Percentiles rank a stretch among this genome's conserved stretches.
Conservation (phyloP, 1,140 invertebrate genomes). For the Trachymyrmex septentrionalis region DNA sequence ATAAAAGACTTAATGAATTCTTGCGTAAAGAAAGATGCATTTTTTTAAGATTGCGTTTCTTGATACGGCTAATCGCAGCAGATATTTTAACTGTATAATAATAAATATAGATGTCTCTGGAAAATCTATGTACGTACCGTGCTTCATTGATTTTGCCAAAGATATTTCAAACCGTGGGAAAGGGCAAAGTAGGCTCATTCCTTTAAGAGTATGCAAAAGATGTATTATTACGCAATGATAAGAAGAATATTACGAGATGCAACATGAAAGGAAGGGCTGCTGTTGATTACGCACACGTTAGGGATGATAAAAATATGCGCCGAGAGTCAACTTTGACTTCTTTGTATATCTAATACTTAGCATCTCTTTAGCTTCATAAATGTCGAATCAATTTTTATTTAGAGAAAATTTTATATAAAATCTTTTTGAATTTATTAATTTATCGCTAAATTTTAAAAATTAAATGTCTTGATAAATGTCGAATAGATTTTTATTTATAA, state of each 20-base stretch:
- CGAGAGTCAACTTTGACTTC: conserved; percentile 47
- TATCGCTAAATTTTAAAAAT: neutral
- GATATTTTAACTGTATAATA: conserved; percentile 22
- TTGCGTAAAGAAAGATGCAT: neutral
- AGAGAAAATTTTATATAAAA: neutral
- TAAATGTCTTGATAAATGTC: conserved; percentile 21
- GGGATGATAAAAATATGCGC: conserved; percentile 42
- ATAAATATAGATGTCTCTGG: conserved; percentile 9
- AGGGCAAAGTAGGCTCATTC: conserved; percentile 43
- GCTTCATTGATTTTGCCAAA: conserved; percentile 24
- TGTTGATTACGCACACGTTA: neutral
- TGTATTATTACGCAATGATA: conserved; percentile 41
- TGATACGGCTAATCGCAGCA: conserved; percentile 17
- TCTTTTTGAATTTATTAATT: neutral
- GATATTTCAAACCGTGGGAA: neutral
- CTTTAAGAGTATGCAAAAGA: conserved; percentile 43
- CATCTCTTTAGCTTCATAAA: conserved; percentile 14
- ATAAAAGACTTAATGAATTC: neutral
- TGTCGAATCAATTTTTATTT: conserved; percentile 1
- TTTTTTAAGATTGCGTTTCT: neutral
- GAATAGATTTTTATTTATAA: neutral
- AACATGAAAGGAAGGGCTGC: neutral
- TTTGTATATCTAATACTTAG: neutral
- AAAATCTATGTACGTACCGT: neutral
- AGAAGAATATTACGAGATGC: conserved; percentile 42